Evolutionary conservation across 2,888 invertebrate species (phyloP), one percentile per base, ranked within the genome.

Genomic region (Polylopha cassiicola): DNA sequence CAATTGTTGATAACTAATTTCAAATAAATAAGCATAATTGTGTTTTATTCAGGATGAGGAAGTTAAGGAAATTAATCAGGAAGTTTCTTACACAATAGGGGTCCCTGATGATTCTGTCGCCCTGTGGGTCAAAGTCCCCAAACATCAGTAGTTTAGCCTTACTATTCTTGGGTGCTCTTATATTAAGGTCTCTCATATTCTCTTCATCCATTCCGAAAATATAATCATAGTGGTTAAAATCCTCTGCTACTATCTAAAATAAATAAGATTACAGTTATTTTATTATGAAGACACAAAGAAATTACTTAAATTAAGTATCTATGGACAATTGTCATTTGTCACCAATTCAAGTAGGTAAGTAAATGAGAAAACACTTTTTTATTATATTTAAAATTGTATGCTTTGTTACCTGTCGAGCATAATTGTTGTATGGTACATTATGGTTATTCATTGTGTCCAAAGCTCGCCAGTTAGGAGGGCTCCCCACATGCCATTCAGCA

Each of bases 141-240:
- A 98, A 88, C 36, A 96, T 79, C 11, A 93, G 81, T 22, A 97
- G 80, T 64, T 91, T 89, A 0, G 96, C 94, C 63, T 88, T 92
- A 42, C 87, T 80, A 13, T 86, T 81, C 36, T 84, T 72, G 1
- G 94, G 93, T 17, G 91, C 89, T 53, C 87, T 77, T 15, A 78
- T 74, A 18, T 88, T 87, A 37, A 95, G 73, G 51, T 91, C 90
- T 4, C 69, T 73, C 79, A 98, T 95, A 66, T 98, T 98, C 7
- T 90, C 89, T 38, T 94, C 88, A 70, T 98, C 98, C 97, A 98
- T 98, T 4, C 97, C 98, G 84, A 98, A 95, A 55, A 98, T 97
- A 69, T 89, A 95, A 73, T 97, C 93, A 72, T 92, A 98, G 6
- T 89, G 80, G 5, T 86, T 68, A 58, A 95, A 98, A 66, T 98